These are phyloP conservation scores for Dolichotis patagonum DNA, from an alignment of 2,113 vertebrate species.

Conservation along the genomic window DNA sequence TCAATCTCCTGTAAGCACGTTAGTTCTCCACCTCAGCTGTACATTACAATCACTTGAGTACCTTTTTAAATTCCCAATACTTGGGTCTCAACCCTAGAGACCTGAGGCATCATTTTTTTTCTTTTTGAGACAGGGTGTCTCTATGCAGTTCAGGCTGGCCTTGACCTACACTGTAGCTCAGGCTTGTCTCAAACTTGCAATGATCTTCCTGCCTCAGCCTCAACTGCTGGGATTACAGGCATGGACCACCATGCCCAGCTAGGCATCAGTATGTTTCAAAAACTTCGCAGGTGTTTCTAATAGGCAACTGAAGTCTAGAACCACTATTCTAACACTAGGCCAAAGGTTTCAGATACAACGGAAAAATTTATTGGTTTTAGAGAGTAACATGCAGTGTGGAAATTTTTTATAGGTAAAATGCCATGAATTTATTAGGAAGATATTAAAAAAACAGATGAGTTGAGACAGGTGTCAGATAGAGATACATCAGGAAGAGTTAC, in stretches of 20 bases:
- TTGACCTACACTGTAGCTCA: too few relatives aligned
- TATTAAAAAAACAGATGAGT: conserved; percentile 1
- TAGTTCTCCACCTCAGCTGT: conserved; percentile 8
- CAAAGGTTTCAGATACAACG: background rate
- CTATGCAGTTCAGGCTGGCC: too few relatives aligned
- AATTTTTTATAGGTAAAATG: conserved; percentile 36
- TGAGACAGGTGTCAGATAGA: conserved; percentile 27
- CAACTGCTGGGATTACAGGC: too few relatives aligned
- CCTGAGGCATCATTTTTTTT: background rate
- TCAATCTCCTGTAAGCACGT: background rate
- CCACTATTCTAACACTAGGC: background rate
- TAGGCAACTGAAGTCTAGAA: background rate
- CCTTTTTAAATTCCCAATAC: conserved; percentile 6
- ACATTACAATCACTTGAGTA: conserved; percentile 9
- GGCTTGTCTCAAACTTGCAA: too few relatives aligned
- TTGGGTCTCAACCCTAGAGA: background rate
- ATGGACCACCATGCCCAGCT: too few relatives aligned
- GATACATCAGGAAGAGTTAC: background rate
- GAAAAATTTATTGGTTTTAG: conserved; percentile 40
- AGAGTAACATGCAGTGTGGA: background rate
- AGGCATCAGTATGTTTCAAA: background rate
- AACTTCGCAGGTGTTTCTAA: background rate
- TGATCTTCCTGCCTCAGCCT: too few relatives aligned
- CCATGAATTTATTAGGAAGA: conserved; percentile 31
- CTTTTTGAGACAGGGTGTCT: too few relatives aligned